Evolutionary conservation across 2,113 vertebrate species (phyloP), one percentile per base, ranked within the genome.

Genomic region (Clarias macrocephalus): DNA sequence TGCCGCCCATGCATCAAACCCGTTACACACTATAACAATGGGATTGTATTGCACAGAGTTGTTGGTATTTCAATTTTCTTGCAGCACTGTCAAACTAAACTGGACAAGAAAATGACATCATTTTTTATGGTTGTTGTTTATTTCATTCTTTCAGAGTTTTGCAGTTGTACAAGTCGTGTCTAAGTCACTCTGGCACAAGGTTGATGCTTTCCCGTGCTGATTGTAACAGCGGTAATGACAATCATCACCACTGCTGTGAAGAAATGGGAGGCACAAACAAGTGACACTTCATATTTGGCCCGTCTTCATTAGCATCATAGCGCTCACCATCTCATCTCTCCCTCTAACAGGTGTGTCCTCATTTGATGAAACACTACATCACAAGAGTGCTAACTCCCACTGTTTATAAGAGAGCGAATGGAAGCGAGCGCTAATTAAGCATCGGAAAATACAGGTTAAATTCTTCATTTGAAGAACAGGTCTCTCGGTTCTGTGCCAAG

Each of bases 181-280:
- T 48, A 73, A 65, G 23, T 76, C 56, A 66, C 25, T 77, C 19
- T 37, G 42, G 33, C 62, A 85, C 48, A 42, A 60, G 89, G 85
- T 79, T 80, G 89, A 88, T 86, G 84, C 90, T 87, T 85, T 84
- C 28, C 28, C 10, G 37, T 88, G 83, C 85, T 91, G 90, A 92
- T 92, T 90, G 89, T 89, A 86, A 92, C 90, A 91, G 87, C 85
- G 91, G 92, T 89, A 65, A 84, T 48, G 80, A 91, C 57, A 59
- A 92, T 92, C 88, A 92, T 89, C 84, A 84, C 84, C 84, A 87
- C 62, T 12, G 48, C 33, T 83, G 88, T 83, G 59, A 65, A 76
- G 65, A 82, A 85, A 81, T n/a, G 25, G 59, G 21, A 21, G 2
- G 30, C 28, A 80, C 70, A 80, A 56, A 82, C 23, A 28, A 66